These are phyloP conservation scores for Tetramorium parvispinum DNA, from an alignment of 1,140 invertebrate genomes.

Conservation along the genomic window DNA sequence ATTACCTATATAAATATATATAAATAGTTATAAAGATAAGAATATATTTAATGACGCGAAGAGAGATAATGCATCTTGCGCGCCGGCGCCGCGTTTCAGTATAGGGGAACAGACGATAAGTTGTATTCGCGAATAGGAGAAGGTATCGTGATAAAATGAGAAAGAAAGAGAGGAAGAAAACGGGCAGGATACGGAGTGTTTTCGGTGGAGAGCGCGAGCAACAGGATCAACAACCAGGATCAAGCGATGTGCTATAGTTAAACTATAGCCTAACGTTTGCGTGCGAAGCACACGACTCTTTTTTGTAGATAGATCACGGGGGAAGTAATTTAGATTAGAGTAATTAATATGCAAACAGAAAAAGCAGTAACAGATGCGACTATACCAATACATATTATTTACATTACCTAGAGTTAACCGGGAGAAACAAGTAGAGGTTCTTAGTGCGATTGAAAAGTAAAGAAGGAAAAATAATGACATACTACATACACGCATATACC, in stretches of 20 bases:
- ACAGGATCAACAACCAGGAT: slow-evolving; percentile 66
- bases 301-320: slow-evolving; percentile 72
- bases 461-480: slow-evolving; percentile 67
- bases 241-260: slow-evolving; percentile 55
- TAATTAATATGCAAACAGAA: slow-evolving; percentile 70
- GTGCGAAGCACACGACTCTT: slow-evolving; percentile 56
- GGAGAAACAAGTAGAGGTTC: slow-evolving; percentile 81
- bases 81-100: slow-evolving; percentile 43
- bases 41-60: slow-evolving; percentile 73
- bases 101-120: slow-evolving; percentile 32
- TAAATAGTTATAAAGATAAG: slow-evolving; percentile 72
- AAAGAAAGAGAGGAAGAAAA: not conserved
- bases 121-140: slow-evolving; percentile 37
- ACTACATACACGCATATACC: slow-evolving; percentile 71
- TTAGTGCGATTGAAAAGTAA: slow-evolving; percentile 77
- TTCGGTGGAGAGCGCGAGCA: slow-evolving; percentile 57
- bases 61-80: slow-evolving; percentile 49
- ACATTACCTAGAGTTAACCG: slow-evolving; percentile 83
- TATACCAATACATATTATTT: slow-evolving; percentile 83
- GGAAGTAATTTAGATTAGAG: slow-evolving; percentile 67
- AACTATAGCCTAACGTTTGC: slow-evolving; percentile 44
- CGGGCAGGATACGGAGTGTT: slow-evolving; percentile 44
- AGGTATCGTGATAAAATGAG: slow-evolving; percentile 21
- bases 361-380: slow-evolving; percentile 55
- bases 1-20: slow-evolving; percentile 78